Base-by-base conservation (phyloP, 2,113 vertebrate genomes). In the Xiphophorus hellerii region DNA sequence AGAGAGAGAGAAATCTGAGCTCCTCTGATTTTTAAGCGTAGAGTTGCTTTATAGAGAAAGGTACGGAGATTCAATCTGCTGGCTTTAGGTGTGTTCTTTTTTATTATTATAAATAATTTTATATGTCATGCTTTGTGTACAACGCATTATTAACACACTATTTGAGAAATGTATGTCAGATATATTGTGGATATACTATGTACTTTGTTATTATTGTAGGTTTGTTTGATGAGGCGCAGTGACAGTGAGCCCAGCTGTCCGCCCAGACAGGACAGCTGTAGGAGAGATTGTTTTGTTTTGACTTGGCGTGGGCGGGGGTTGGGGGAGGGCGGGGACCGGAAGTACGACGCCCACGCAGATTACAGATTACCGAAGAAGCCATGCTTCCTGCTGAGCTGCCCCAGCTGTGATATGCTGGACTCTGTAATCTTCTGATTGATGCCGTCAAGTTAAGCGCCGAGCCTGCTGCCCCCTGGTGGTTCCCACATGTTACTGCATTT, bases 341-440 rank as follows among this genome's bases (percentile, higher is more conserved):
- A 81, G 79, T 75, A 80, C 83, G 35, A 73, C 77, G 6, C 82
- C 87, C 78, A 84, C 81, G 27, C 83, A 87, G 87, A 85, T 89
- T 84, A 84, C 77, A 86, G 89, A 88, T 91, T 88, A 88, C 80
- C 30, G 81, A 81, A 76, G 73, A 77, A 80, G 80, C 63, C 71
- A 65, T 76, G 66, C 71, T 77, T 80, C 39, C 76, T 20, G 60
- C 65, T 79, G 69, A 81, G 72, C 51, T 15, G 22, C 62, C 48
- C 65, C 87, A 87, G 83, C 74, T 88, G 75, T 81, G 80, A 85
- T 80, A 76, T 75, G 66, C 69, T 61, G 65, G 64, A 76, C 77
- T 86, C 80, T 87, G 74, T 88, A 89, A 86, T 89, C 78, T 74
- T 69, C 64, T 84, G 90, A 91, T 88, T 77, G 75, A 71, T 73